Percentiles rank a stretch among this genome's conserved stretches.
Conservation (phyloP, 2,797 vertebrate species). For the Alexandromys oeconomus region DNA sequence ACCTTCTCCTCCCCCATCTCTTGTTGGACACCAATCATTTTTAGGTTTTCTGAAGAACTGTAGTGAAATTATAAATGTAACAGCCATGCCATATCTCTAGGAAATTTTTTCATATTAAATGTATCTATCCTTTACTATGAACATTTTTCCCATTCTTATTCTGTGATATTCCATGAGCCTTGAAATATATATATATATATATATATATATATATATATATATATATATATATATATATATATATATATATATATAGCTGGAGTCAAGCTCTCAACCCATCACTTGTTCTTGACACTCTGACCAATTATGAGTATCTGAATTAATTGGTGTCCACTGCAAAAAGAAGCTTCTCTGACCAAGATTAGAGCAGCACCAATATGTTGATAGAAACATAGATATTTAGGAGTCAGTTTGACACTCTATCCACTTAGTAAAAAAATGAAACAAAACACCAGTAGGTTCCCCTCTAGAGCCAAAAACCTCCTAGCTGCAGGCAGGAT, state of each 20-base stretch:
- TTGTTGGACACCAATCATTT: not conserved
- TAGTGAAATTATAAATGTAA: not conserved
- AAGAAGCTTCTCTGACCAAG: not conserved
- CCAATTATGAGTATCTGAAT: not conserved
- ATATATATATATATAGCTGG: not conserved
- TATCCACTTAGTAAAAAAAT: not conserved
- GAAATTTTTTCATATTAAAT: not conserved
- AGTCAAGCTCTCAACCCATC: not conserved
- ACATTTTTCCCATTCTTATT: not conserved
- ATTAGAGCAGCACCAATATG: not conserved
- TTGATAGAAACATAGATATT: not conserved
- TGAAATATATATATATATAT: not conserved
- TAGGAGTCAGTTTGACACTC: not conserved
- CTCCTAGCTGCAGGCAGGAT: not conserved
- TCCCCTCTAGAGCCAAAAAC: not conserved
- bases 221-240: too few relatives aligned
- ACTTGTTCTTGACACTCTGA: not conserved
- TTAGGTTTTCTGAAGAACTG: not conserved
- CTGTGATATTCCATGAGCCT: not conserved
- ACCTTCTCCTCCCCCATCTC: not conserved
- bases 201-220: too few relatives aligned
- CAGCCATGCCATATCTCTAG: not conserved
- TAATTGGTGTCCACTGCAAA: not conserved
- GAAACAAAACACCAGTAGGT: not conserved
- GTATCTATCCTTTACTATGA: not conserved